Evolutionary conservation across 2,888 invertebrate genomes (phyloP).

Genomic region (Lottia scabra): DNA sequence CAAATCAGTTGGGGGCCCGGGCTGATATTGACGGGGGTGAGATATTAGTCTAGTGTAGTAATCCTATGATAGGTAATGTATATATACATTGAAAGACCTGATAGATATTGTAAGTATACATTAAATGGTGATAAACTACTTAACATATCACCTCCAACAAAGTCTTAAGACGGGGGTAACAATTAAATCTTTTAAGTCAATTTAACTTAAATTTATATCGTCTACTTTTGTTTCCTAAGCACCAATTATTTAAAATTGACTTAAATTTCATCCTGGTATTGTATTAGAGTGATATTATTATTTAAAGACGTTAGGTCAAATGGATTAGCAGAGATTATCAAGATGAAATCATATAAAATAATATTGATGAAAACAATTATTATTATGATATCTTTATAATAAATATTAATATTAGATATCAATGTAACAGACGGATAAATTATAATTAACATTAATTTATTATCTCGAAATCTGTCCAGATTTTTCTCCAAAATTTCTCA

Average conservation of each 20-base stretch:
- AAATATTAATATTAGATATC: too few relatives aligned
- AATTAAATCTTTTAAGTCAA: constrained; percentile 4
- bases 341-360: too few relatives aligned
- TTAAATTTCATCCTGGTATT: neutral
- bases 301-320: too few relatives aligned
- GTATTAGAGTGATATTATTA: neutral
- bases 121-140: constrained; percentile 1
- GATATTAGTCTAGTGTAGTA: constrained; percentile 1
- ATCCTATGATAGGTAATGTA: constrained; percentile 4
- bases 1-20: constrained; percentile 1
- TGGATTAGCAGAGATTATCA: too few relatives aligned
- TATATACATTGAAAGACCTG: neutral
- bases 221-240: neutral
- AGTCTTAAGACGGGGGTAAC: neutral
- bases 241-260: neutral
- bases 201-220: neutral
- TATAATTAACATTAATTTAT: too few relatives aligned
- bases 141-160: neutral
- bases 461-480: too few relatives aligned
- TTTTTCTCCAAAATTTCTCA: too few relatives aligned
- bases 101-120: constrained; percentile 4
- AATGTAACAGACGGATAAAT: too few relatives aligned
- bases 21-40: neutral
- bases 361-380: too few relatives aligned
- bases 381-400: too few relatives aligned